Evolutionary conservation across 2,797 vertebrate species (phyloP).

Genomic region (Halcyon leucocephala): DNA sequence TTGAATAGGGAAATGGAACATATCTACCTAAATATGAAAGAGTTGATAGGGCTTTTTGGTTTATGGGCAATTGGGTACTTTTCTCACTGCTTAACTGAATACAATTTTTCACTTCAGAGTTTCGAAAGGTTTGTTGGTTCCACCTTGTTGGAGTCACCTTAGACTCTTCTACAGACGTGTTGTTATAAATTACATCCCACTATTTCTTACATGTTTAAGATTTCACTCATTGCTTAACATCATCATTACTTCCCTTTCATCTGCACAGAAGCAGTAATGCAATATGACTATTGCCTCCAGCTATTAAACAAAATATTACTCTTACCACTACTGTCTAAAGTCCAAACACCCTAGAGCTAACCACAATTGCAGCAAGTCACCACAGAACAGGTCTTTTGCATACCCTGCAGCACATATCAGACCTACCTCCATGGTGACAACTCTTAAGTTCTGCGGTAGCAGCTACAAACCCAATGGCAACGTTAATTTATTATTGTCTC

Average conservation of each 20-base stretch:
- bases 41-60: background rate
- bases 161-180: background rate
- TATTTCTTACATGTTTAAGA: background rate
- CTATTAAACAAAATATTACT: background rate
- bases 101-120: background rate
- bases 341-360: background rate
- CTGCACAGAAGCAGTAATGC: background rate
- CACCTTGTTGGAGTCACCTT: no score
- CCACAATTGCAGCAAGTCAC: background rate
- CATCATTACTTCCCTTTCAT: background rate
- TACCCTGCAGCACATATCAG: background rate
- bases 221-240: constrained; percentile 11
- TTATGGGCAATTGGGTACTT: background rate
- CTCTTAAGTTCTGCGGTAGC: background rate
- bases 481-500: constrained; percentile 39
- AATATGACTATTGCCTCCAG: background rate
- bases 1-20: background rate
- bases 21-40: background rate
- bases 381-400: background rate
- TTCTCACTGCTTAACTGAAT: background rate
- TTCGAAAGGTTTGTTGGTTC: background rate
- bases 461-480: constrained; percentile 53
- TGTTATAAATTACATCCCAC: background rate
- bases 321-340: background rate
- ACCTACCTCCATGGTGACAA: constrained; percentile 1